Base-by-base conservation (phyloP, 2,888 invertebrate genomes). In the Plusia festucae region DNA sequence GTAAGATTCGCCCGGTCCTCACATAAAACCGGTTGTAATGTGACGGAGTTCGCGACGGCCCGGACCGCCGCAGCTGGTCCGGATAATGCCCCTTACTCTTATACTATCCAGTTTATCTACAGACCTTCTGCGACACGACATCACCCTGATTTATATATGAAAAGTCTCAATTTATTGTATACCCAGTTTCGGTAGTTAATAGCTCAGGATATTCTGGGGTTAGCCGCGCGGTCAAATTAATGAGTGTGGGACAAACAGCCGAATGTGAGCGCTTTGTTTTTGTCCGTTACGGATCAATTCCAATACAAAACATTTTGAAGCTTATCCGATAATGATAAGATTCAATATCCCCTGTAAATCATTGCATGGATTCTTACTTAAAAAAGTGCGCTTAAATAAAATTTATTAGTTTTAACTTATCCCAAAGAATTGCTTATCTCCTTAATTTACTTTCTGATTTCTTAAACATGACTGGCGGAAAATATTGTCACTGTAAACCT, bases 141-240 rank as follows among this genome's bases (percentile, higher is more conserved):
- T 75, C 83, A 83, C 87, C 87, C 88, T 91, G 91, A 92, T 93
- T 93, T 93, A 93, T 91, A 90, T 86, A 89, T 89, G 86, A 88
- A 90, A 91, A 91, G 85, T 89, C 86, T 81, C 81, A 88, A 93
- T 92, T 90, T 92, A 92, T 90, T 85, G 88, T 86, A 84, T 81
- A 86, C 82, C 84, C 85, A 71, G 81, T 85, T 87, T 85, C 79
- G 82, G 86, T 88, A 89, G 90, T 91, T 91, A 91, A 91, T 91
- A 89, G 91, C 86, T 82, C 81, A 87, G 90, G 88, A 88, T 89
- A 91, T 90, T 87, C 83, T 85, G 83, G 81, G 91, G 90, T 87
- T 88, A 84, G 82, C 89, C 90, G 82, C 85, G 78, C 81, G 80
- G 86, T 88, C 86, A 83, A 87, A 92, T 89, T 91, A 92, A 92